Evolutionary conservation across 2,113 vertebrate genomes (phyloP).

Genomic region (Spea multiplicata): DNA sequence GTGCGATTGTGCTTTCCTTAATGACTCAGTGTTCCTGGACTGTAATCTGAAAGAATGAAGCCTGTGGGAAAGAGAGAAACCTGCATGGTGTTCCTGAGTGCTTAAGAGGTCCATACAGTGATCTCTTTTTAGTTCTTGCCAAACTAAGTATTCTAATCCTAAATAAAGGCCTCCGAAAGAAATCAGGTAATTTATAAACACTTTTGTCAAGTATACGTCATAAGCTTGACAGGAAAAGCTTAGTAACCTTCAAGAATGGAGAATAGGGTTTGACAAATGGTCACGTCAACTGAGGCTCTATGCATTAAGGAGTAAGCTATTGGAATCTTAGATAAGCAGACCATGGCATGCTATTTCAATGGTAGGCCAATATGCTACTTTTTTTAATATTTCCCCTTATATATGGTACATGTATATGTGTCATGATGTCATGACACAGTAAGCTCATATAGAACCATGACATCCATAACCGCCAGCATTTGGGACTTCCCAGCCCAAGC

Average conservation of each 20-base stretch:
- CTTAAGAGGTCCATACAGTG: background rate
- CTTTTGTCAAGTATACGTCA: background rate
- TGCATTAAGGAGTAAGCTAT: background rate
- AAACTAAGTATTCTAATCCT: background rate
- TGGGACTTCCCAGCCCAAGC: too few relatives aligned
- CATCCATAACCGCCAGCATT: too few relatives aligned
- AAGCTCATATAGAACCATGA: too few relatives aligned
- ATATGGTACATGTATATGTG: too few relatives aligned
- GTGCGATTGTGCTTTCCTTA: background rate
- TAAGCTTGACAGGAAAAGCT: background rate
- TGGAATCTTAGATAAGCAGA: too few relatives aligned
- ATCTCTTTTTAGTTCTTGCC: background rate
- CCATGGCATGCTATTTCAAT: too few relatives aligned
- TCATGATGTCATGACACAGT: too few relatives aligned
- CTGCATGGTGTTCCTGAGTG: background rate
- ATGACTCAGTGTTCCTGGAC: slow-evolving; percentile 12
- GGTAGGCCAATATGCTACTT: too few relatives aligned
- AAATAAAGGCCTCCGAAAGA: slow-evolving; percentile 7
- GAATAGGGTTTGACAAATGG: background rate
- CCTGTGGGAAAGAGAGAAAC: slow-evolving; percentile 1
- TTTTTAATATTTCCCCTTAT: too few relatives aligned
- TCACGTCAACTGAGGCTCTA: background rate
- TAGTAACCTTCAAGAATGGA: background rate
- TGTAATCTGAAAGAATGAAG: slow-evolving; percentile 2
- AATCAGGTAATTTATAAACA: slow-evolving; percentile 5